Evolutionary conservation across 2,888 invertebrate genomes (phyloP), one percentile per base, ranked within the genome.

Genomic region (Poecilobothrus nobilitatus): DNA sequence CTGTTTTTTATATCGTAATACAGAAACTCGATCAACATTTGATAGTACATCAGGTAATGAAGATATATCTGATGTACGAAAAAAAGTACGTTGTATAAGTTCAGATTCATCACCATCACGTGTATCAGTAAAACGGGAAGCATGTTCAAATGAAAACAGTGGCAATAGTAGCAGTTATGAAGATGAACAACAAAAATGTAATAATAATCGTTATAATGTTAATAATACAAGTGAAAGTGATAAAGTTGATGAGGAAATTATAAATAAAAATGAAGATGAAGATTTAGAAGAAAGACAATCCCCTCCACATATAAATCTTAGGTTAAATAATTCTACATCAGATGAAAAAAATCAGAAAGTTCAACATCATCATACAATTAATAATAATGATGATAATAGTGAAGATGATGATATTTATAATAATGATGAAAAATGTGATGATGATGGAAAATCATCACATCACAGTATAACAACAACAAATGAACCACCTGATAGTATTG

Each of bases 11-110:
- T 72, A 65, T 68, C 71, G 72, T 61, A 70, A 53, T 53, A 53
- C 70, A 12, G 72, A 71, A 66, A 66, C 72, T 18, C 72, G 69
- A 53, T 71, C 71, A 5, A 69, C 69, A 66, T 70, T 67, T 73
- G 80, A 75, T 79, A 72, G 74, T 68, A 84, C 84, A 72, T 84
- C 84, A 76, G 84, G 82, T 71, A 84, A 84, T 74, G 84, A 84
- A 78, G 80, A 84, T 71, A 83, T 69, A 12, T 27, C 27, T 4
- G 27, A 68, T 21, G 37, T 34, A 20, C 15, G 33, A n/a, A 63
- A 68, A 18, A 62, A 71, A 68, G 68, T 70, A 70, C 62, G 72
- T 20, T 72, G 73, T 53, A 72, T 70, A 68, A 73, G 73, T 70
- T 70, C 71, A 12, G 72, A 72, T 20, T 72, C 71, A 53, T 73